Conservation (phyloP, 2,113 vertebrate species). For the Mungos mungo region DNA sequence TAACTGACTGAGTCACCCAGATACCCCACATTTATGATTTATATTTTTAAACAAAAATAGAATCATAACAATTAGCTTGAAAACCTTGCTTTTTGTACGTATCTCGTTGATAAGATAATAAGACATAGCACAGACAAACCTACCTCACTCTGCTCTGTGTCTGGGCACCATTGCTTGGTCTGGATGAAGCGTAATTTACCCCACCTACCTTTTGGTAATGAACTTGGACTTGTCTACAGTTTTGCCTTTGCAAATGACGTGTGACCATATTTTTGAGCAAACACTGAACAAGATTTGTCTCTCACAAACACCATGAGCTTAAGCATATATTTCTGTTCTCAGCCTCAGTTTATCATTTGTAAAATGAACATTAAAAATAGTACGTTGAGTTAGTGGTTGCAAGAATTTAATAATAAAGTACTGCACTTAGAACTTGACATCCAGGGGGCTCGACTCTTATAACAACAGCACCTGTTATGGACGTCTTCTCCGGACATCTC, state of each 20-base stretch:
- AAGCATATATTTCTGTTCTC: neutral
- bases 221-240: neutral
- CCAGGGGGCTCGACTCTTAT: neutral
- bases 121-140: neutral
- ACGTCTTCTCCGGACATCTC: too few relatives aligned
- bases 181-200: neutral
- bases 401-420: neutral
- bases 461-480: neutral
- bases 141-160: neutral
- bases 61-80: neutral
- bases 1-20: neutral
- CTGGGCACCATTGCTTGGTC: neutral
- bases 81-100: neutral
- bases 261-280: neutral
- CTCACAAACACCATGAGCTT: neutral
- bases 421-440: neutral
- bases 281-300: neutral
- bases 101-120: neutral
- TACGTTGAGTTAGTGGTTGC: neutral
- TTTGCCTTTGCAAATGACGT: neutral
- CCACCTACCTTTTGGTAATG: neutral
- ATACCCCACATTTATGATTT: neutral
- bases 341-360: neutral
- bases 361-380: neutral
- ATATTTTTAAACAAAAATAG: neutral